Percentiles rank a stretch among this genome's conserved stretches.
Conservation (phyloP, 53 echinoderm and acorn worm species). For the Luidia sarsii region DNA sequence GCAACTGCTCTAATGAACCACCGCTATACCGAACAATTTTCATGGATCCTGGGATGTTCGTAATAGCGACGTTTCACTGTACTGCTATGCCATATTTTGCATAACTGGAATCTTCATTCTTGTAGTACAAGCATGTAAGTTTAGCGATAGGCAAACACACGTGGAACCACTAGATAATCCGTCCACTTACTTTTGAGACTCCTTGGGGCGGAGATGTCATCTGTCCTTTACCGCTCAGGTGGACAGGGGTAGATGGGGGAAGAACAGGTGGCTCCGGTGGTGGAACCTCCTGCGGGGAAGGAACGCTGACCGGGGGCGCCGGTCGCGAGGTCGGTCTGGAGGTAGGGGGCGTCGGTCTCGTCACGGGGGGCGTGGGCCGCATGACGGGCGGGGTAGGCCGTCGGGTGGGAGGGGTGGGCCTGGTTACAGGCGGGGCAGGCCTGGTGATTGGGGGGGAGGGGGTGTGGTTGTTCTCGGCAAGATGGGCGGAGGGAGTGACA, state of each 20-base stretch:
- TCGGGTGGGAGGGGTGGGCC: constrained; percentile 37
- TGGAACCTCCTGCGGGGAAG: no score
- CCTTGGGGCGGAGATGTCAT: constrained; percentile 51
- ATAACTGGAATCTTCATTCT: no score
- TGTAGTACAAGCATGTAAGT: no score
- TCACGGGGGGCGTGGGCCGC: constrained; percentile 42
- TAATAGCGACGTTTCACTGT: no score
- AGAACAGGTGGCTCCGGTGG: no score
- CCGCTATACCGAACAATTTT: no score
- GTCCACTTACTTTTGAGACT: constrained; percentile 51
- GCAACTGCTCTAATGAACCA: no score
- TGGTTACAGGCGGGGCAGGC: constrained; percentile 43
- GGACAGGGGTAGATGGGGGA: constrained; percentile 46
- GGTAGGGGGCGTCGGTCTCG: constrained; percentile 21
- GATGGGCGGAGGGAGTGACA: constrained; percentile 56
- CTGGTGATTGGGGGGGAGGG: constrained; percentile 53
- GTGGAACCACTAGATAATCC: no score
- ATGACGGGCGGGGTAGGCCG: constrained; percentile 38
- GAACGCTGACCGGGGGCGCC: no score
- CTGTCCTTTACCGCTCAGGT: constrained; percentile 43
- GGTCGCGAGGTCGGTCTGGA: constrained; percentile 29
- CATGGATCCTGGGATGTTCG: no score
- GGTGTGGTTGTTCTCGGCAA: constrained; percentile 71
- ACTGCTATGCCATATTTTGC: no score
- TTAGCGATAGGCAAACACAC: no score